Percentiles rank a stretch among this genome's conserved stretches.
phyloP scores from a whole-genome alignment of 2,888 invertebrate genomes.

The Calameuta filiformis region DNA sequence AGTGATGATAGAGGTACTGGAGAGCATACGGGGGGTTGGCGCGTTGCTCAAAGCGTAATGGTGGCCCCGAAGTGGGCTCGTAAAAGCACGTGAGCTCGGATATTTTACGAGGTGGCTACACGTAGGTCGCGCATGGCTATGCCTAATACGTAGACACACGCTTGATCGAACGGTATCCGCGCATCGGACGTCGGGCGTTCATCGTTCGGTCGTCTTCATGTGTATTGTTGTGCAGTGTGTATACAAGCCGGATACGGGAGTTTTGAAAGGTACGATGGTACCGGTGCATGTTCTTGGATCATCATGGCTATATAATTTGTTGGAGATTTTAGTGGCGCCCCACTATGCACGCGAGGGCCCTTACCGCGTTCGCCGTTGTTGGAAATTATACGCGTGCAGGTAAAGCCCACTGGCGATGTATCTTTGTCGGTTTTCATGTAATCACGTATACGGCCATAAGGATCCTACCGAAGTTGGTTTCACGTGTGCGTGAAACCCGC shows the following conservation, averaged over 20 bases:
- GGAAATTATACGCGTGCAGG: neutral
- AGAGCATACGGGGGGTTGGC: neutral
- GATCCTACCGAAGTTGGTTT: neutral
- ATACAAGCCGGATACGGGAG: conserved; percentile 10
- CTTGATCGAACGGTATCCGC: neutral
- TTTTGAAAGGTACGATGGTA: neutral
- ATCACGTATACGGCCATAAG: neutral
- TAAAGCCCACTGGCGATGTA: neutral
- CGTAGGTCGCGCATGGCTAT: neutral
- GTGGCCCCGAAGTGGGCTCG: neutral
- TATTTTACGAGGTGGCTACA: neutral
- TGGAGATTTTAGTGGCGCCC: conserved; percentile 16
- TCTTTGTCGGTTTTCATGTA: neutral
- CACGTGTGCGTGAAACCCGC: neutral
- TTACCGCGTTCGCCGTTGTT: neutral
- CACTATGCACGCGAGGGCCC: neutral
- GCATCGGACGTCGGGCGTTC: neutral
- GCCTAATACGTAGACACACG: neutral
- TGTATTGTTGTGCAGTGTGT: neutral
- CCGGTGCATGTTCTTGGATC: conserved; percentile 18
- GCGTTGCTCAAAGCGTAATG: neutral
- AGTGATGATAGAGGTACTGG: neutral
- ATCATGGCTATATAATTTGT: conserved; percentile 22
- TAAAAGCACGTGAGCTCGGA: neutral
- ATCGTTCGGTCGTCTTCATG: neutral